These are phyloP conservation scores for Clarias laeviceps DNA, from an alignment of 2,797 vertebrate genomes.

Conservation along the genomic window DNA sequence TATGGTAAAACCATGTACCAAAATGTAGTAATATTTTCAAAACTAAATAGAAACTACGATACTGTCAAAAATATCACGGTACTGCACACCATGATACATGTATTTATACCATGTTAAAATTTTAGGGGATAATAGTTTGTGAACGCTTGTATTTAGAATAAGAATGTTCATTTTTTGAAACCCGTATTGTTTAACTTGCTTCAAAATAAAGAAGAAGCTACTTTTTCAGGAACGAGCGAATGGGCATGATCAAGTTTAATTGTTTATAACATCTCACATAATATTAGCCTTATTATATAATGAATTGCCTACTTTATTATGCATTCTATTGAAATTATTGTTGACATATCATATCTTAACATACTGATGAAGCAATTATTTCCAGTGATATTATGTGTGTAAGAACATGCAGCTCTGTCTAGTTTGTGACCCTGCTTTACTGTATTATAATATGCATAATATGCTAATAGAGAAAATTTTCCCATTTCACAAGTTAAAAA, in stretches of 20 bases:
- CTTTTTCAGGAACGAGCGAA: not conserved
- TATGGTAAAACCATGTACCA: too few species aligned
- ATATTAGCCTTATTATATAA: not conserved
- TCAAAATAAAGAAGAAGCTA: not conserved
- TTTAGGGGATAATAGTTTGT: not conserved
- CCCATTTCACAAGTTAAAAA: not conserved
- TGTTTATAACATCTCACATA: not conserved
- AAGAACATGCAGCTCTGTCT: not conserved
- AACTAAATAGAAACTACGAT: too few species aligned
- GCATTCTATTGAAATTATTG: not conserved
- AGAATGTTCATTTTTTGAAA: not conserved
- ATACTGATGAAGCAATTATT: not conserved
- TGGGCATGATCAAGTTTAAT: not conserved
- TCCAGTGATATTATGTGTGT: not conserved
- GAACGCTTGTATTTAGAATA: not conserved
- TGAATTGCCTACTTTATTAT: not conserved
- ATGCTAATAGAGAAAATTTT: not conserved
- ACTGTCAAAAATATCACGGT: too few species aligned
- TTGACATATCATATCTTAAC: not conserved
- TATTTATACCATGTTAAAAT: too few species aligned
- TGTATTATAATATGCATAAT: not conserved
- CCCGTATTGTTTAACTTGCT: not conserved
- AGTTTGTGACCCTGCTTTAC: slow-evolving; percentile 3
- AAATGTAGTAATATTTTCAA: too few species aligned
- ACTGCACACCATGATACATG: too few species aligned